Conservation (phyloP, 2,888 invertebrate species). For the Tenodera sinensis region DNA sequence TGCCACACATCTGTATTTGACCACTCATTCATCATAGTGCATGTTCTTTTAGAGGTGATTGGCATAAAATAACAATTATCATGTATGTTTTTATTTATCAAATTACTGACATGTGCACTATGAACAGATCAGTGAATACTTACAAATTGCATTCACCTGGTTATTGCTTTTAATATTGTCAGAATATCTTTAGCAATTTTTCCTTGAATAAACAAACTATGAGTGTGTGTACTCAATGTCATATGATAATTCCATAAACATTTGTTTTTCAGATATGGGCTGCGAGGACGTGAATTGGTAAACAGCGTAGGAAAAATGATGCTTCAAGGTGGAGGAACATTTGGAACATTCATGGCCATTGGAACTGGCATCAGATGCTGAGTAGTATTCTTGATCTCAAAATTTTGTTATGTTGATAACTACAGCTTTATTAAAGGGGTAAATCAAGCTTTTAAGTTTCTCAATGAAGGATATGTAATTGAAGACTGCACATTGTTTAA, state of each 20-base stretch:
- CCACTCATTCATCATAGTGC: too few species aligned
- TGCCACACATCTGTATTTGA: too few species aligned
- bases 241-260: neutral
- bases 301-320: slow-evolving; percentile 94
- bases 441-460: neutral
- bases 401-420: neutral
- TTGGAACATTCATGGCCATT: slow-evolving; percentile 96
- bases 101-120: too few species aligned
- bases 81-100: too few species aligned
- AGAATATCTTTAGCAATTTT: too few species aligned
- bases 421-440: neutral
- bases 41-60: too few species aligned
- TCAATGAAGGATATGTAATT: neutral
- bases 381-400: neutral
- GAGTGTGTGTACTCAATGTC: too few species aligned
- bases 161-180: too few species aligned
- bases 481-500: neutral
- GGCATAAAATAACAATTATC: too few species aligned
- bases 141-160: too few species aligned
- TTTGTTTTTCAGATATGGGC: slow-evolving; percentile 69
- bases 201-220: too few species aligned
- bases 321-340: slow-evolving; percentile 96
- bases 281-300: slow-evolving; percentile 86
- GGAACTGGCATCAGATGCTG: slow-evolving; percentile 80
- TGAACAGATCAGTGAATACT: too few species aligned